Base-by-base conservation (phyloP, 23 tunicate species). In the Oikopleura dioica region DNA sequence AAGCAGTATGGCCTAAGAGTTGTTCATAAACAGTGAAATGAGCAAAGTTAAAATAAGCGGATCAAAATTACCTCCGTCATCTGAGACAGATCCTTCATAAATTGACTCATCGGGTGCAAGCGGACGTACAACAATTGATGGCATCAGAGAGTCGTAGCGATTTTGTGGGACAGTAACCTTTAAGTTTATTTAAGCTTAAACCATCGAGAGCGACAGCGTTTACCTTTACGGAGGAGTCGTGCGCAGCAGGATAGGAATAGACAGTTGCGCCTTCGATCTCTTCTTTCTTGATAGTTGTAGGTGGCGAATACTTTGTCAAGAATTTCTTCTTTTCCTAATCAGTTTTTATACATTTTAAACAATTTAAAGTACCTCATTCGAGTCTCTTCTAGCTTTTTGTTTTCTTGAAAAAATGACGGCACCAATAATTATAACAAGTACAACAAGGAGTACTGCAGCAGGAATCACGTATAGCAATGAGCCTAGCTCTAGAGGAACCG, bases 1-100 rank as follows among this genome's bases (percentile, higher is more conserved):
- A 63, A 2, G 72, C 72, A 5, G 72, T 63, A 31, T 63, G 72
- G 5, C 72, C n/a, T n/a, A n/a, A n/a, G n/a, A n/a, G n/a, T n/a
- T n/a, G n/a, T n/a, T n/a, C n/a, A n/a, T n/a, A n/a, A n/a, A n/a
- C n/a, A n/a, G n/a, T n/a, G n/a, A n/a, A n/a, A n/a, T n/a, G n/a
- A n/a, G n/a, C n/a, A n/a, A n/a, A n/a, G n/a, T n/a, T n/a, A n/a
- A n/a, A n/a, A n/a, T n/a, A n/a, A n/a, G n/a, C n/a, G n/a, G n/a
- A n/a, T n/a, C n/a, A n/a, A n/a, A n/a, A n/a, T n/a, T n/a, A n/a
- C n/a, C n/a, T n/a, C n/a, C 72, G 32, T 31, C 72, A 28, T 63
- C 72, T 2, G 16, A 23, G 4, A 31, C 16, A 28, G 32, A 16
- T 2, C 72, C 72, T 2, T 31, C 72, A 31, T 12, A 63, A 63